Percentiles rank a stretch among this genome's conserved stretches.
These are phyloP conservation scores for Premnoplex brunnescens DNA, from an alignment of 2,797 vertebrate genomes.

Conservation along the genomic window DNA sequence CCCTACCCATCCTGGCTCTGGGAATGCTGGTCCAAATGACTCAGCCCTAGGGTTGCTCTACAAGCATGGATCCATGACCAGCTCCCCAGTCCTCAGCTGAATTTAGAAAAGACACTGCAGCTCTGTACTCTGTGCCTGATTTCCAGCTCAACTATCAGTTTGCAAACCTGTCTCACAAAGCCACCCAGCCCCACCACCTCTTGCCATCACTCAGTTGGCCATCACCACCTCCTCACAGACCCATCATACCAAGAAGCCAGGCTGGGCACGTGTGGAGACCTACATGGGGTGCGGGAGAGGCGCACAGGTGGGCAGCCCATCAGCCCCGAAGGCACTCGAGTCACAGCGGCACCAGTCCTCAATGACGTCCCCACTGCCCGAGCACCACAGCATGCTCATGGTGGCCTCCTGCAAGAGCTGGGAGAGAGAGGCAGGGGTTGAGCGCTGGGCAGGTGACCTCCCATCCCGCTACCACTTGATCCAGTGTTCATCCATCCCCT, in stretches of 20 bases:
- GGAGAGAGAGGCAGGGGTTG: not conserved
- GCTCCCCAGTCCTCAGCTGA: not conserved
- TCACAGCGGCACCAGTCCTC: slow-evolving; percentile 99
- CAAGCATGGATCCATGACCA: not conserved
- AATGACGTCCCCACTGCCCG: slow-evolving; percentile 93
- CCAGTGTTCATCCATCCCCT: not conserved
- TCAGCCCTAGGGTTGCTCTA: not conserved
- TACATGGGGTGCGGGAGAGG: slow-evolving; percentile 93
- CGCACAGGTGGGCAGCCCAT: slow-evolving; percentile 94
- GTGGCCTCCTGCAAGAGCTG: slow-evolving; percentile 94
- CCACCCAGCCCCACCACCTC: not conserved
- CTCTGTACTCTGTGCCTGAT: not conserved
- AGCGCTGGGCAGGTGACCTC: not conserved
- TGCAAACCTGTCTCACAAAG: not conserved
- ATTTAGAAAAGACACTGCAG: not conserved
- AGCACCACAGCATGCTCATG: slow-evolving; percentile 98
- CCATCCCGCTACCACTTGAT: rapidly evolving
- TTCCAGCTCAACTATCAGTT: not conserved
- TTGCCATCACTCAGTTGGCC: not conserved
- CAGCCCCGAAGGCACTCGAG: slow-evolving; percentile 90
- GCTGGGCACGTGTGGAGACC: not conserved
- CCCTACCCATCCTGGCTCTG: not conserved
- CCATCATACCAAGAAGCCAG: not conserved
- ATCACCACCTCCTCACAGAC: not conserved
- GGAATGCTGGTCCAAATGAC: not conserved